These are phyloP conservation scores for Pseudorectes ferrugineus DNA, from an alignment of 2,113 vertebrate species.

Conservation along the genomic window DNA sequence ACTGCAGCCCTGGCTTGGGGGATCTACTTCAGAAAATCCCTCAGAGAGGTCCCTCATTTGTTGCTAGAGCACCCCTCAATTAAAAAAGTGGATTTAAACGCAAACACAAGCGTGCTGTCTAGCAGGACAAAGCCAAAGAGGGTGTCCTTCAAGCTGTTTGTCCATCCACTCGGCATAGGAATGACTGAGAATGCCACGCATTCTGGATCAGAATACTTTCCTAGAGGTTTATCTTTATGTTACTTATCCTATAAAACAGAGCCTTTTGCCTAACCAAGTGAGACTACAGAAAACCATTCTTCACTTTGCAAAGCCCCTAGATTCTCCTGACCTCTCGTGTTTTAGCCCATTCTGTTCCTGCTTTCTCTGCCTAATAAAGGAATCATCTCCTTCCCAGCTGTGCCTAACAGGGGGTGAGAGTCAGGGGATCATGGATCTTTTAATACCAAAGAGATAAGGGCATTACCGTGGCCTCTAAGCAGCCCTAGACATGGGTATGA, in stretches of 20 bases:
- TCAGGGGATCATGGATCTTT: background rate
- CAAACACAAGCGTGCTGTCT: background rate
- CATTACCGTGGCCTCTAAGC: background rate
- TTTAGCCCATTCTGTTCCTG: background rate
- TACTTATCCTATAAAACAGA: background rate
- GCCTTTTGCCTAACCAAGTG: background rate
- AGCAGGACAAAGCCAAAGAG: background rate
- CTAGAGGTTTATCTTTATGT: background rate
- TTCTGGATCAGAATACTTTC: background rate
- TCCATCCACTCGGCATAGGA: background rate
- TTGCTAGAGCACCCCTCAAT: background rate
- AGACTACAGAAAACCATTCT: background rate
- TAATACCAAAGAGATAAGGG: background rate
- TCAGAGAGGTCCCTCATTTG: background rate
- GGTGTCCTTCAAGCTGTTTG: background rate
- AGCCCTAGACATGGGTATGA: background rate
- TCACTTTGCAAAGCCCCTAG: background rate
- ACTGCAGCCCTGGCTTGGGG: background rate
- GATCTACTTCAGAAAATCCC: background rate
- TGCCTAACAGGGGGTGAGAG: background rate
- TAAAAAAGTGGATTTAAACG: background rate
- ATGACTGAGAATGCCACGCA: background rate
- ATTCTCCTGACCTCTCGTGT: background rate
- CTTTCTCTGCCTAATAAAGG: background rate
- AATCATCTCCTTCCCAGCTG: background rate